Evolutionary conservation across 1,140 invertebrate species (phyloP).

Genomic region (Frieseomelitta varia): DNA sequence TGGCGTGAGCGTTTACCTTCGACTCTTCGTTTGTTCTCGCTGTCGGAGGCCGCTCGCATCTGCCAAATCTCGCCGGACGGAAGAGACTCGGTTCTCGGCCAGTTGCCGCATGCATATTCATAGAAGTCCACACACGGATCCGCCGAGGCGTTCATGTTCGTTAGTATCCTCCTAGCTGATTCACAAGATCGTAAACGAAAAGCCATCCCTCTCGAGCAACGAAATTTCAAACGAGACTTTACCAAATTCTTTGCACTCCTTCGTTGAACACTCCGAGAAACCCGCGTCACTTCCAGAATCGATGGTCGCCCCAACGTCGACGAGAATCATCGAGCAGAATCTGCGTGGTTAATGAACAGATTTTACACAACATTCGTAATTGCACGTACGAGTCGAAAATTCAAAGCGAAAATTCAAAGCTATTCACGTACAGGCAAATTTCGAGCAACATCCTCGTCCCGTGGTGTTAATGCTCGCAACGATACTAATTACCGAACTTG

Average conservation of each 20-base stretch:
- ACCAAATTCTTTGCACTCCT: background rate
- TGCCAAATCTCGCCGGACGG: background rate
- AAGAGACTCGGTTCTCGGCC: background rate
- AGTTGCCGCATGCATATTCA: conserved; percentile 38
- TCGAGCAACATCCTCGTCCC: background rate
- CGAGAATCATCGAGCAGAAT: background rate
- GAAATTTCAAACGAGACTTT: background rate
- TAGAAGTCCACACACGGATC: conserved; percentile 38
- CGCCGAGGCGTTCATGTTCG: conserved; percentile 3
- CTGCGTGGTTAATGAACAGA: background rate
- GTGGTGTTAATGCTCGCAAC: background rate
- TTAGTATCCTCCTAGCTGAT: background rate
- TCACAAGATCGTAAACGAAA: background rate
- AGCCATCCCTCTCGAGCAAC: too few species aligned
- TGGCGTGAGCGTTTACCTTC: background rate
- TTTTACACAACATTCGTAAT: background rate
- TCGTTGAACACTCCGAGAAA: background rate
- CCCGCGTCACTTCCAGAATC: background rate
- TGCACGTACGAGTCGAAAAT: too few species aligned
- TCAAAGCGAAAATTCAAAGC: background rate
- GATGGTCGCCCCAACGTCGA: too few species aligned
- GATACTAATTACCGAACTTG: background rate
- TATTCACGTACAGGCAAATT: background rate
- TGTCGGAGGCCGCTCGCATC: background rate
- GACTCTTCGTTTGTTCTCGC: conserved; percentile 4